These are phyloP conservation scores for Sinodicranocentrus sp. DNA, from an alignment of 2,888 invertebrate species.

Conservation along the genomic window DNA sequence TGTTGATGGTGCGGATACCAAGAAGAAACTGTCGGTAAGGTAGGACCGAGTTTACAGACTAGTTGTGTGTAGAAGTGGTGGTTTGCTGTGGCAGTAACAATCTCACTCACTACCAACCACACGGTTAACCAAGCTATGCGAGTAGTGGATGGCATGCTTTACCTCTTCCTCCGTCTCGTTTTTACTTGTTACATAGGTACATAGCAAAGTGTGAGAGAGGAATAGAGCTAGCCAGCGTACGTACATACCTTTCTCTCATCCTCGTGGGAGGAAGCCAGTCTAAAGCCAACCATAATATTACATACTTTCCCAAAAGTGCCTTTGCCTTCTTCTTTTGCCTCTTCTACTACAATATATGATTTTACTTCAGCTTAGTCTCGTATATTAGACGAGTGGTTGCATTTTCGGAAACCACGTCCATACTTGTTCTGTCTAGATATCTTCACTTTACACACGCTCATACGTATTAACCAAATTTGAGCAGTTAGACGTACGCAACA, in stretches of 20 bases:
- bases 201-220: neutral
- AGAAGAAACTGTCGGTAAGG: conserved; percentile 71
- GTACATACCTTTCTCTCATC: conserved; percentile 65
- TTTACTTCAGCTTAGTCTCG: conserved; percentile 46
- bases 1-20: conserved; percentile 74
- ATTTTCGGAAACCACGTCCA: conserved; percentile 37
- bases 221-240: neutral
- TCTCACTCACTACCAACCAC: conserved; percentile 40
- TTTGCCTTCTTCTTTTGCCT: conserved; percentile 27
- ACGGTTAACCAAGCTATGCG: conserved; percentile 46
- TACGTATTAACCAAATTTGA: neutral
- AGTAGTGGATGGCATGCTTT: conserved; percentile 43
- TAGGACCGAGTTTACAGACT: conserved; percentile 37
- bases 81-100: conserved; percentile 29
- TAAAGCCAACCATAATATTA: conserved; percentile 60
- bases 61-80: conserved; percentile 45
- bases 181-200: conserved; percentile 48
- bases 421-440: conserved; percentile 26
- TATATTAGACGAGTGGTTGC: conserved; percentile 52
- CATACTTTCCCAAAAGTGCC: conserved; percentile 64
- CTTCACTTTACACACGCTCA: conserved; percentile 46
- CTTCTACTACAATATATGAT: conserved; percentile 36
- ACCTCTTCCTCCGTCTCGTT: conserved; percentile 22
- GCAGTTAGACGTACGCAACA: conserved; percentile 29
- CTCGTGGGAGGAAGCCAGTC: conserved; percentile 75